Evolutionary conservation across 2,888 invertebrate genomes (phyloP), one percentile per base, ranked within the genome.

Genomic region (Dolichopus griseipennis): DNA sequence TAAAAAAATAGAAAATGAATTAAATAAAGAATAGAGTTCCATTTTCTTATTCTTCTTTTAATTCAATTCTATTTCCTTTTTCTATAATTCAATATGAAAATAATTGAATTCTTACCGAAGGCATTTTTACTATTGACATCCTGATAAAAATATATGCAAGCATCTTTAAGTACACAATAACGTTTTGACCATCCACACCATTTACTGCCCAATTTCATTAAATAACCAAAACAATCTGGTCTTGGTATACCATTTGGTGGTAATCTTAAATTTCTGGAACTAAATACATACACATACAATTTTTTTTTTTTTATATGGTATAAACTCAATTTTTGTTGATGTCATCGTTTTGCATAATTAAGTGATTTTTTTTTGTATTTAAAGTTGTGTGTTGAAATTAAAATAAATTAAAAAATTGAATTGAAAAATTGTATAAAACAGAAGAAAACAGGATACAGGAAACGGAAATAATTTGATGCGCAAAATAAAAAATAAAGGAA

Each of bases 91-190:
- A 27, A 27, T 4, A 27, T 27, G 27, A 27, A 27, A 4, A 27
- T 27, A 27, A 27, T 27, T 27, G 27, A 27, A 27, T 27, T 74
- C 78, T 83, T 82, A 93, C 96, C 96, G 80, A 94, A 90, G 72
- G 96, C 94, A 78, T 86, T 89, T 78, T 91, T 91, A 75, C 95
- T 90, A 78, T 90, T 91, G 5, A 89, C 90, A 78, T 95, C 94
- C 73, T 90, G 90, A 82, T 95, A 97, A 82, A 96, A 95, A 83
- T 95, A 97, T 33, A 97, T 85, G 74, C 95, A 95, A 64, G 95
- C 97, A 79, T 96, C 95, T 81, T 96, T 97, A 65, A 97, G 85
- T 52, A 97, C 92, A 83, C 95, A 96, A 83, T 95, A 97, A 67
- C 95, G 86, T 76, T 92, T 89, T 70, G 91, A 91, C 95, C 96